Evolutionary conservation across 2,888 invertebrate species (phyloP), one percentile per base, ranked within the genome.

Genomic region (Volucella inflata): DNA sequence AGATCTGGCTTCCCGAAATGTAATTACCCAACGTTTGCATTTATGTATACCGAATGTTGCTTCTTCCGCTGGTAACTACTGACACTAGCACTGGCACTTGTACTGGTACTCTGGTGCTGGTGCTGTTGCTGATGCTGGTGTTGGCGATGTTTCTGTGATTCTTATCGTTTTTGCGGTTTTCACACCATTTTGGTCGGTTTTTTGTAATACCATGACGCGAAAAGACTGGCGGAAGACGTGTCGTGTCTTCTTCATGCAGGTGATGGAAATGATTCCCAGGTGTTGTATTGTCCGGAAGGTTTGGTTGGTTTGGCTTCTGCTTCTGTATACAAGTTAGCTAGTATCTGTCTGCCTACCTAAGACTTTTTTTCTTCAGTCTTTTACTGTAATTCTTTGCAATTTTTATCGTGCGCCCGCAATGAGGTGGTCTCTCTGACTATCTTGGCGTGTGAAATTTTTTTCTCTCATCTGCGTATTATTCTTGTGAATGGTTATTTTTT

Each of bases 121-220:
- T n/a, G n/a, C 48, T 40, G 30, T 9, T 48, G 11, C 70, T 44
- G 11, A 2, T 2, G 44, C 21, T 59, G 30, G 30, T 51, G 42
- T 64, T 84, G 70, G 30, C 6, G 30, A 30, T 30, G 30, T 30
- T 30, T 30, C 65, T 84, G 84, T 76, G 84, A 84, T 84, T 84
- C 84, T 76, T 79, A 84, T 84, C 84, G 79, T 79, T 80, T 79
- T 76, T 79, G 70, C 75, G 76, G 84, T 79, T 79, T 84, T 84
- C 84, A 84, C 84, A 84, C 79, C 79, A 84, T 84, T 79, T 84
- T 38, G 53, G 62, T 40, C 60, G 36, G 70, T 51, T 62, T 72
- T 70, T 72, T 55, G 14, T 42, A 48, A 40, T 9, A n/a, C 42
- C 17, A 51, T 14, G 40, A 59, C 9, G 53, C 14, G 38, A 36